Base-by-base conservation (phyloP, 2,797 vertebrate species). In the Dicrostonyx torquatus region DNA sequence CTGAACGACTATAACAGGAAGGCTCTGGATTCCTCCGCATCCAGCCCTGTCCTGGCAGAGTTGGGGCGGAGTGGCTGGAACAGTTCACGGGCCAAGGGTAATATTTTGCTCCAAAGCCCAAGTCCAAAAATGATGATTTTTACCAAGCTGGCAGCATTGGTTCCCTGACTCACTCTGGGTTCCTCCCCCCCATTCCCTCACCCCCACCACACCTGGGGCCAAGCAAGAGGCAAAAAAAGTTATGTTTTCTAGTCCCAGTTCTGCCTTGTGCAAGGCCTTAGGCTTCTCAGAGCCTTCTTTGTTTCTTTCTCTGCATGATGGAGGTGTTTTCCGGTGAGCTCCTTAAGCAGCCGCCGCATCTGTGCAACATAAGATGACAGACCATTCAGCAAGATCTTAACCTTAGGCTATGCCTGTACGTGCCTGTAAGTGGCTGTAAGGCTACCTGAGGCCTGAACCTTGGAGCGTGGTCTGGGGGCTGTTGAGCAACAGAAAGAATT, bases 71-170 rank as follows among this genome's bases (percentile, higher is more conserved):
- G 84, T 20, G 10, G 40, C 73, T 87, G n/a, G 58, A 79, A 53
- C 91, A 94, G 93, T 95, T 76, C 79, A 68, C 26, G 64, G 86
- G 92, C 95, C 96, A 98, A 97, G 93, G 94, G 83, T 93, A 97
- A 66, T 90, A 97, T 96, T 97, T 98, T 97, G 94, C 55, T 97
- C 94, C 68, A 97, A 95, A 93, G 1, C 94, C 93, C 93, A 95
- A 94, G 95, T 95, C 97, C 95, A 55, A 92, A 96, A 98, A 97
- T 96, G 97, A 98, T 95, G 94, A 97, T 95, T 97, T 77, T 97
- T 96, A 97, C 90, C 97, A 97, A 34, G 8, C 24, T 64, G 53
- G 73, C 48, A 95, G 93, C 75, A 85, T 94, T 96, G 96, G 96
- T 94, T 78, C 70, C 50, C 93, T 98, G 96, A 98, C 93, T 98